Evolutionary conservation across 2,113 vertebrate genomes (phyloP), one percentile per base, ranked within the genome.

Genomic region (Octodon degus): DNA sequence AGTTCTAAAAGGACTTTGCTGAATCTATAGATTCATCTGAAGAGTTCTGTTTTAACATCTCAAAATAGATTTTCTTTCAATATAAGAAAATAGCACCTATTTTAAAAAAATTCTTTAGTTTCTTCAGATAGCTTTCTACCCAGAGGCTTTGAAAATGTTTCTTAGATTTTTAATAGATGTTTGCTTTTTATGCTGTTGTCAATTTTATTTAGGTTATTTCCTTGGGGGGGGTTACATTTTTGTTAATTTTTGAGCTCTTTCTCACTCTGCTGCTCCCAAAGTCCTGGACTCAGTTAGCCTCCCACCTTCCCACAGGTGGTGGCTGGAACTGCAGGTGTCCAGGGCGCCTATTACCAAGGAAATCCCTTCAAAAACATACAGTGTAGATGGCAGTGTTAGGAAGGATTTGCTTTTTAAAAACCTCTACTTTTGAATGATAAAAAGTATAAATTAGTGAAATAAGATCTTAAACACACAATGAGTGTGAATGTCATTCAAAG

Each of bases 61-160:
- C 62, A 90, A 88, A 79, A 62, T 77, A 76, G 62, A 5, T 34
- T 81, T 9, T 37, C 30, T 95, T 79, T 93, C 13, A 80, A 37
- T 37, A 63, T 70, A 89, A 81, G 13, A 80, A 47, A 86, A 86
- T 93, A 85, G 8, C n/a, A 80, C 43, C 14, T 65, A 81, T 94
- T 72, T 72, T 37, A 50, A 50, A 68, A 2, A 0, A 62, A 43
- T 81, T 83, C 65, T 58, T 93, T 37, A 10, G 1, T 81, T 77
- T 84, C 14, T 91, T 95, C 34, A 86, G 43, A 55, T 20, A 30
- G 62, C 81, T 72, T 93, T 40, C 40, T 83, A 9, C 60, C 0
- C 30, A 74, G 27, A 68, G 8, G 6, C 77, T 97, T 62, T 53
- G 7, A 80, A 81, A 89, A 34, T 47, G 27, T 81, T 76, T 25